Percentiles rank a stretch among this genome's conserved stretches.
These are phyloP conservation scores for Cladopsammia gracilis DNA, from an alignment of 64 coral and sea anemone species.

Conservation along the genomic window DNA sequence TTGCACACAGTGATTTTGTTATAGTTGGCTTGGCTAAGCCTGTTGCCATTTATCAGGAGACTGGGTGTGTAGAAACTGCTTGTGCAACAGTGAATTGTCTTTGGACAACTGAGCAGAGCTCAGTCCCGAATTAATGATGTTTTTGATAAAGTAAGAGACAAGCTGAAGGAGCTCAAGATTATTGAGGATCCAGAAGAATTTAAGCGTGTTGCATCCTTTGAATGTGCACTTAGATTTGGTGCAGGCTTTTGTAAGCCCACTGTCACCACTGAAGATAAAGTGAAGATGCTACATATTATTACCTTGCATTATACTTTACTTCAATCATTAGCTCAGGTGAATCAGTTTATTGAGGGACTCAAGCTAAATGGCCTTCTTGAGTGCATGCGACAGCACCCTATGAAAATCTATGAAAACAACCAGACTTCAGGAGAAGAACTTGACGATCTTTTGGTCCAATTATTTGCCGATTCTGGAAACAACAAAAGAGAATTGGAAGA, in stretches of 20 bases:
- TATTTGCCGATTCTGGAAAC: slow-evolving; percentile 9
- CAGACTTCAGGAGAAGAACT: no score
- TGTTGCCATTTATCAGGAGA: background rate
- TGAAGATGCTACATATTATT: no score
- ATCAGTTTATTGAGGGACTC: slow-evolving; percentile 62
- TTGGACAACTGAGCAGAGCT: slow-evolving; percentile 64
- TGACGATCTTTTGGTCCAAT: no score
- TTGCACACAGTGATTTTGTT: background rate
- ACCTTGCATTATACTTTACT: slow-evolving; percentile 78
- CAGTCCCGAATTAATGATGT: slow-evolving; percentile 65
- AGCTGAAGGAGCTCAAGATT: slow-evolving; percentile 76
- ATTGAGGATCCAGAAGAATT: slow-evolving; percentile 71
- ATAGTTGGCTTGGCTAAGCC: slow-evolving; percentile 41
- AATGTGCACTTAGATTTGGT: slow-evolving; percentile 48
- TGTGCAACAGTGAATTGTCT: slow-evolving; percentile 33
- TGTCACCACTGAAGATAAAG: slow-evolving; percentile 50
- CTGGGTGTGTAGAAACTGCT: slow-evolving; percentile 51
- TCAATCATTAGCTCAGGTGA: slow-evolving; percentile 67
- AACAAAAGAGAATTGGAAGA: slow-evolving; percentile 18
- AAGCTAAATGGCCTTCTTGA: no score
- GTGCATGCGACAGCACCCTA: no score
- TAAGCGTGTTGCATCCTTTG: slow-evolving; percentile 71
- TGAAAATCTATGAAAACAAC: no score
- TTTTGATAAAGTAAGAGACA: slow-evolving; percentile 68
- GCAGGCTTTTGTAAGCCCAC: slow-evolving; percentile 66